Conservation (phyloP, 2,113 vertebrate genomes). For the Oncorhynchus kisutch region DNA sequence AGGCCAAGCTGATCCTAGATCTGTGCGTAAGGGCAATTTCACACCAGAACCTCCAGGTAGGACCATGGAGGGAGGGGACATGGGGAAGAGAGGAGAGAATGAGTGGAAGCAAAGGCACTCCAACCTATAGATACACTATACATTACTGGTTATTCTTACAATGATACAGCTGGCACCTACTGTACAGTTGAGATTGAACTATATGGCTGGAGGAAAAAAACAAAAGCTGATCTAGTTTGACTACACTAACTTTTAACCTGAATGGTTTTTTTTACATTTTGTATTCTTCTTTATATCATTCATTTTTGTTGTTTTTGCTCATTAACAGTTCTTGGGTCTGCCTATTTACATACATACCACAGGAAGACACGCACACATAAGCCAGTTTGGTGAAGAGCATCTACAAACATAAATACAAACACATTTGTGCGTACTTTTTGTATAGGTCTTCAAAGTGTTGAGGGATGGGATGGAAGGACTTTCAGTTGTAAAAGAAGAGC, state of each 20-base stretch:
- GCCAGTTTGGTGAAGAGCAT: constrained; percentile 97
- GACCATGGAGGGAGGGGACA: constrained; percentile 20
- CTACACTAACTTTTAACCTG: constrained; percentile 83
- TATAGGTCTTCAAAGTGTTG: constrained; percentile 30
- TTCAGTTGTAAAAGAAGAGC: too few species aligned
- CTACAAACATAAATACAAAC: constrained; percentile 77
- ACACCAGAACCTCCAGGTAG: too few species aligned
- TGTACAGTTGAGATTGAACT: constrained; percentile 97
- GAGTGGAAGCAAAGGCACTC: constrained; percentile 98
- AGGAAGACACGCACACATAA: constrained; percentile 75
- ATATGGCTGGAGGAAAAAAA: constrained; percentile 92
- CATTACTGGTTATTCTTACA: constrained; percentile 99
- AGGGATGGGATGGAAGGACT: too few species aligned
- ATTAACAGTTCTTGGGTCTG: constrained; percentile 98
- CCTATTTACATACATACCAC: constrained; percentile 79
- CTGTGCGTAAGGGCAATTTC: too few species aligned
- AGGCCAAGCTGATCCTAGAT: too few species aligned
- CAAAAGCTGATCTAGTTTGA: constrained; percentile 91
- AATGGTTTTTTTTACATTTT: constrained; percentile 55
- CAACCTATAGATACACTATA: constrained; percentile 99
- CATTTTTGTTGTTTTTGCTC: constrained; percentile 88
- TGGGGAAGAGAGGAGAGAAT: constrained; percentile 37
- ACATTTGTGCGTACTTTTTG: constrained; percentile 36
- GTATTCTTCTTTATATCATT: constrained; percentile 64
- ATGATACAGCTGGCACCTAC: constrained; percentile 97